Evolutionary conservation across 2,797 vertebrate species (phyloP).

Genomic region (Halcyon badia): DNA sequence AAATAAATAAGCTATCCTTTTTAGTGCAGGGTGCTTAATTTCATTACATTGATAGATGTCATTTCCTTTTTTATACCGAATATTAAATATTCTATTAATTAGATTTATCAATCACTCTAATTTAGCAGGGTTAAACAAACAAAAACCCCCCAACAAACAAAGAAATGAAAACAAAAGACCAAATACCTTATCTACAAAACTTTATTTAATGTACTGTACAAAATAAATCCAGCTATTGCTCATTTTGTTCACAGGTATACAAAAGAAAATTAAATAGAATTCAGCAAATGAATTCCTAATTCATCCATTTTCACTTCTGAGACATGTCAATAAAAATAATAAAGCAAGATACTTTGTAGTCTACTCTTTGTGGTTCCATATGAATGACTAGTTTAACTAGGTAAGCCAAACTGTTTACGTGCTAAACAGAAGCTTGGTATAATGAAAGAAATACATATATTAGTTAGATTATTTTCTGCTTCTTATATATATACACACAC

Average conservation of each 20-base stretch:
- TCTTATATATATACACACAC: no score
- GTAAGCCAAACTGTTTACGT: conserved; percentile 4
- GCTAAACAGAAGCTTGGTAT: conserved; percentile 36
- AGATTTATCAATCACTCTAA: not conserved
- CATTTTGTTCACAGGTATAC: not conserved
- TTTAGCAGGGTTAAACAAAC: not conserved
- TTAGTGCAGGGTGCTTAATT: not conserved
- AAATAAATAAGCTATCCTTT: not conserved
- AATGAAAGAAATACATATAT: not conserved
- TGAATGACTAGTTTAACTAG: not conserved
- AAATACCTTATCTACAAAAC: not conserved
- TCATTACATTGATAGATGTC: not conserved
- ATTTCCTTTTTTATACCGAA: not conserved
- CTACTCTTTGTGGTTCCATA: not conserved
- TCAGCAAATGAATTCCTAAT: not conserved
- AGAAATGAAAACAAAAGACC: accelerated
- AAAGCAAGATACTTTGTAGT: not conserved
- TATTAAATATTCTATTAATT: not conserved
- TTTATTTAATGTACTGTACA: not conserved
- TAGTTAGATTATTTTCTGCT: not conserved
- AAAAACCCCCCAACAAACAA: no score
- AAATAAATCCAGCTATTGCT: not conserved
- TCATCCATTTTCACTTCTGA: not conserved
- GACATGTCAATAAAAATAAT: not conserved
- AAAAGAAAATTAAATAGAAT: not conserved